Percentiles rank a stretch among this genome's conserved stretches.
These are phyloP conservation scores for Cerceris ruficornis DNA, from an alignment of 2,888 invertebrate species.

Conservation along the genomic window DNA sequence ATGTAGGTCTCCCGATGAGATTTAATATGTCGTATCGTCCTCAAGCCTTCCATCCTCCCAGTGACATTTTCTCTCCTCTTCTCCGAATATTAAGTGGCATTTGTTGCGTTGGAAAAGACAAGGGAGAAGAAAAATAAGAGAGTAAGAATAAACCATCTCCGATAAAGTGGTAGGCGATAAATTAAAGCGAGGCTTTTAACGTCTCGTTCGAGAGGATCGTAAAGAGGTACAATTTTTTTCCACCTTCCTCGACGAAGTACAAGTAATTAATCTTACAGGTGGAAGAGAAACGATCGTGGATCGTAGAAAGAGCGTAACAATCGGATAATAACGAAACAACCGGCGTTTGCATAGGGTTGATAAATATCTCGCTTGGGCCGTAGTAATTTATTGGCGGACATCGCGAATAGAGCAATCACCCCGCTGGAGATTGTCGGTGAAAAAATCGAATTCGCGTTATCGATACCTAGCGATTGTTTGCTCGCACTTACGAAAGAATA, in stretches of 20 bases:
- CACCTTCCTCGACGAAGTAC: too few relatives aligned
- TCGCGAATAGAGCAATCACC: not conserved
- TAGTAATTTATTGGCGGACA: not conserved
- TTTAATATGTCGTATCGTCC: constrained; percentile 6
- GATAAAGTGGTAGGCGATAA: too few relatives aligned
- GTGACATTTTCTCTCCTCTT: not conserved
- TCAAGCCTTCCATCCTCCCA: not conserved
- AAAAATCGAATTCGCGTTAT: constrained; percentile 23
- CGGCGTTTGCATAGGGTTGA: not conserved
- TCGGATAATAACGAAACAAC: constrained; percentile 18
- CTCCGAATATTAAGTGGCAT: not conserved
- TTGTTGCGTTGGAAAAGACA: too few relatives aligned
- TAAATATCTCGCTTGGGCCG: not conserved
- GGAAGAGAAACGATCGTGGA: constrained; percentile 4
- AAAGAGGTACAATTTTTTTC: too few relatives aligned
- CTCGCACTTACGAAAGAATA: constrained; percentile 24
- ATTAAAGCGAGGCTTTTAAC: too few relatives aligned
- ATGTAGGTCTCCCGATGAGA: constrained; percentile 18
- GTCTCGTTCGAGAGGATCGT: too few relatives aligned
- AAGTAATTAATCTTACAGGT: too few relatives aligned
- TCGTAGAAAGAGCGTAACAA: constrained; percentile 8
- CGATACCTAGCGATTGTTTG: constrained; percentile 30
- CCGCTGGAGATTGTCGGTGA: constrained; percentile 1
- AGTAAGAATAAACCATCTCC: too few relatives aligned
- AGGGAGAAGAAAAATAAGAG: too few relatives aligned